These are phyloP conservation scores for Oreotrochilus melanogaster DNA, from an alignment of 2,113 vertebrate genomes.

Conservation along the genomic window DNA sequence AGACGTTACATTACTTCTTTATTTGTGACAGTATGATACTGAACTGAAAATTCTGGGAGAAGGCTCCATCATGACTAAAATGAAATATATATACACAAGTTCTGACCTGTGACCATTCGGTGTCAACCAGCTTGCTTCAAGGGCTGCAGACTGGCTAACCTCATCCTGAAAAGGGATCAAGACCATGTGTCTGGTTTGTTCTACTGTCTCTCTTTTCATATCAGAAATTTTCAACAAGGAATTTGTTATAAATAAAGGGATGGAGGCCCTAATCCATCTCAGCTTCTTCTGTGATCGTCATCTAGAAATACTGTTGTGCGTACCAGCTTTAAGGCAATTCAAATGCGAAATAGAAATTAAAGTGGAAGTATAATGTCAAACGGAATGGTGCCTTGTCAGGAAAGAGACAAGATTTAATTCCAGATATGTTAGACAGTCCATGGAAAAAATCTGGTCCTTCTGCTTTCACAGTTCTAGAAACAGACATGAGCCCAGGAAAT, in stretches of 20 bases:
- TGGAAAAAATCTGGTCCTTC: background rate
- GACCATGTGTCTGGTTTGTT: rapidly evolving
- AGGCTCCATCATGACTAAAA: background rate
- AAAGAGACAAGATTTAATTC: background rate
- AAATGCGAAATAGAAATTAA: background rate
- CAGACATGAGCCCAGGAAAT: background rate
- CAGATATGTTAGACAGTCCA: background rate
- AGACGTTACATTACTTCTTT: background rate
- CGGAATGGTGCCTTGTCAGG: background rate
- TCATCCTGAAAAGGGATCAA: background rate
- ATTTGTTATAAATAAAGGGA: background rate
- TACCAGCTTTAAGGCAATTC: background rate
- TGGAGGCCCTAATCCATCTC: background rate
- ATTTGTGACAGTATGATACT: background rate
- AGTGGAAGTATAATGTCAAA: background rate
- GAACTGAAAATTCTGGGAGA: background rate
- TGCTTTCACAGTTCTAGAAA: background rate
- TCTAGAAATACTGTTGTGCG: background rate
- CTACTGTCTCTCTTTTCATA: background rate
- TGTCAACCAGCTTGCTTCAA: background rate
- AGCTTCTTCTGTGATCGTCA: background rate
- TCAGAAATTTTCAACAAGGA: background rate
- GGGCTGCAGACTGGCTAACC: background rate
- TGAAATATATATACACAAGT: rapidly evolving
- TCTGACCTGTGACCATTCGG: background rate